Base-by-base conservation (phyloP, 2,888 invertebrate species). In the Clistopyga incitator region DNA sequence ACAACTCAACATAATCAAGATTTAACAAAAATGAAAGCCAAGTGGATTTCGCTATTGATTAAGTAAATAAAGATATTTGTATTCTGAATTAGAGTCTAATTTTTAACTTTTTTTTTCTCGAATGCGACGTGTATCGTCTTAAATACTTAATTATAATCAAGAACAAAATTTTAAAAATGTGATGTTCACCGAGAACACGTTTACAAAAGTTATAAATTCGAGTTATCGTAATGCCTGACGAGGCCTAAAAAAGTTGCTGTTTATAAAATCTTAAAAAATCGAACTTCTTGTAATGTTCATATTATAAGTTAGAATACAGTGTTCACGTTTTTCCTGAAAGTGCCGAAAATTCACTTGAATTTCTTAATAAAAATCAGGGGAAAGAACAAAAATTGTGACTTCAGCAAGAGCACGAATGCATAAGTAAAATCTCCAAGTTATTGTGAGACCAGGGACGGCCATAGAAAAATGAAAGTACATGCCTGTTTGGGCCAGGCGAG, bases 391-490 rank as follows among this genome's bases (percentile, higher is more conserved):
- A 29, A 4, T 56, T 15, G 59, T 13, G 11, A 8, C 38, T 20
- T 42, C 18, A 20, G n/a, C 15, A 38, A 54, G 20, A 70, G 38
- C 8, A 54, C 34, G 2, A 2, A 8, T 45, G 8, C 56, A 59
- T 59, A 23, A 56, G 42, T 45, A 23, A 67, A 50, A 78, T 45
- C 54, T 50, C 78, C 42, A 74, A 61, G 54, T 45, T 77, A 72
- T 61, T 75, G 64, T 45, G 61, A 75, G 84, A 82, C 75, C 71
- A 77, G 23, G n/a, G 56, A n/a, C 23, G 42, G 10, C 10, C 47
- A 70, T 76, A 85, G 59, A 86, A 89, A 90, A 89, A 90, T 86
- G 90, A 90, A 89, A 90, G 89, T 89, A 86, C 86, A 84, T 64
- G 78, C 64, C 18, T 2, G 20, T 38, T 42, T 38, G 38, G 38